Base-by-base conservation (phyloP, 2,113 vertebrate species). In the Upupa epops region DNA sequence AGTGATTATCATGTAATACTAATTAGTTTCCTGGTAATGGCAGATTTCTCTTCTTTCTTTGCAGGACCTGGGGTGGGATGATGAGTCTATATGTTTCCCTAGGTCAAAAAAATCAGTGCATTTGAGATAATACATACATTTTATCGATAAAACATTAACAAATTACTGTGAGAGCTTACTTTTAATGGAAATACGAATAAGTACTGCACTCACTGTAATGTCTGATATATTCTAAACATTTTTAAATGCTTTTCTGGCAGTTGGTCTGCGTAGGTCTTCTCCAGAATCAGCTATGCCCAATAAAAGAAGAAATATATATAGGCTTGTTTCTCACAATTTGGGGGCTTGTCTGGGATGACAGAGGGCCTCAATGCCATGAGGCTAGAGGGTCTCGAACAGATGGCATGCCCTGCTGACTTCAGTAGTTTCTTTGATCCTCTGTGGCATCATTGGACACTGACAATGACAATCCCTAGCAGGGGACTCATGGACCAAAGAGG, bases 161-260 rank as follows among this genome's bases (percentile, higher is more conserved):
- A 80, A 48, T 54, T 58, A 52, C 51, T 71, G 8, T 40, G 25
- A 61, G 69, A 24, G 31, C 48, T 51, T 86, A 8, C 46, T 61
- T 94, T 95, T 87, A 54, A 86, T 75, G 70, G 64, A 76, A 54
- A 84, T 61, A 78, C 24, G 10, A 71, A 77, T 51, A 80, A 55
- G 59, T 40, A 49, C n/a, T 46, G 26, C 17, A 69, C 15, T 82
- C 18, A 24, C 5, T 89, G 21, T 54, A 58, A 58, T 40, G 14
- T 93, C 89, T 84, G 40, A 60, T 68, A 34, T 49, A 34, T 40
- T 87, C 28, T 36, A 63, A 78, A 54, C 36, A 77, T 91, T 77
- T 61, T 48, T 74, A 72, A 84, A 78, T 84, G 46, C 70, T 56
- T 58, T 73, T 69, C 52, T 9, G 21, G 88, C 73, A 74, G 70